Conservation (phyloP, 2,888 invertebrate species). For the Synanthedon myopaeformis region DNA sequence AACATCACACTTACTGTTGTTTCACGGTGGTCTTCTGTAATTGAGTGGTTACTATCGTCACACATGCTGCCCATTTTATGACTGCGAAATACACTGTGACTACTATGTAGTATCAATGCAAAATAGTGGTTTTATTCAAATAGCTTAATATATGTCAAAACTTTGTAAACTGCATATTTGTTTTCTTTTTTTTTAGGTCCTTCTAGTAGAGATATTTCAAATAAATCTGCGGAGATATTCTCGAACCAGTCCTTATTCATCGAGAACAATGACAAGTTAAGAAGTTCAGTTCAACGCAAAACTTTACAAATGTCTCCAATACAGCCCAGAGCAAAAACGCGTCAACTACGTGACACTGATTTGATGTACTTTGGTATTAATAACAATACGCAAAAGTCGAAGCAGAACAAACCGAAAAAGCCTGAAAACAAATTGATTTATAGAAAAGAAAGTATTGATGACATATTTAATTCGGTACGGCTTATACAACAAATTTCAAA, state of each 20-base stretch:
- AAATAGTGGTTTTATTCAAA: too few relatives aligned
- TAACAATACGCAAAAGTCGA: slow-evolving; percentile 9
- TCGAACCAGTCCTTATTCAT: slow-evolving; percentile 11
- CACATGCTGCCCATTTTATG: too few relatives aligned
- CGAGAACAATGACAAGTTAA: slow-evolving; percentile 9
- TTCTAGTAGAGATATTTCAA: slow-evolving; percentile 15
- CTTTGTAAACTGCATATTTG: not conserved
- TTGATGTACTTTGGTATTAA: slow-evolving; percentile 69
- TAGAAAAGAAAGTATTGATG: slow-evolving; percentile 25
- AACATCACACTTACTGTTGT: too few relatives aligned
- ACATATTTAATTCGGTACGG: slow-evolving; percentile 51
- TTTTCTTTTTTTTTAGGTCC: slow-evolving; percentile 9
- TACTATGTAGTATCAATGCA: too few relatives aligned
- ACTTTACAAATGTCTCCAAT: slow-evolving; percentile 32
- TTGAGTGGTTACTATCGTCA: too few relatives aligned
- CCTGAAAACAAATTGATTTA: slow-evolving; percentile 11
- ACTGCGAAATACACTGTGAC: too few relatives aligned
- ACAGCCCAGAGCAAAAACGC: slow-evolving; percentile 34
- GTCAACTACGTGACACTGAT: slow-evolving; percentile 71
- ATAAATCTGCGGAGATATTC: slow-evolving; percentile 7
- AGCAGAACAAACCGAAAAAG: slow-evolving; percentile 6
- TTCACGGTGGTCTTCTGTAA: too few relatives aligned
- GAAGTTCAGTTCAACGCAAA: slow-evolving; percentile 21
- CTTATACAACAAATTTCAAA: slow-evolving; percentile 50
- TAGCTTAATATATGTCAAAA: too few relatives aligned